Evolutionary conservation across 92 coral and sea anemone genomes (phyloP), one percentile per base, ranked within the genome.

Genomic region (Porites divaricata): DNA sequence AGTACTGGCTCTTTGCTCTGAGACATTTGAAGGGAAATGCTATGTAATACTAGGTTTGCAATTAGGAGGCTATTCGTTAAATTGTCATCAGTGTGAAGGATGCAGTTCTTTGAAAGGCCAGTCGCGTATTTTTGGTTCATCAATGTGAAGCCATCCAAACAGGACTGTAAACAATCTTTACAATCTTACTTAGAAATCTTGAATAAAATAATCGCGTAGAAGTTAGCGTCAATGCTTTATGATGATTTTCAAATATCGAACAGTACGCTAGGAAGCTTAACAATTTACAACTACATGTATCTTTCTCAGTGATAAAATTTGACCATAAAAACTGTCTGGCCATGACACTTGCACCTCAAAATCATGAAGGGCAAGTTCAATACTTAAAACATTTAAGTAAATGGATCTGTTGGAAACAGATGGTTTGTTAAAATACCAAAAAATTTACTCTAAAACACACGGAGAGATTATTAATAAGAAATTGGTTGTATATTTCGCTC

Each of bases 61-160:
- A 82, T 82, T 82, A 72, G 79, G 72, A n/a, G 71, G 51, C 86
- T 14, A 63, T 82, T 73, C 72, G 58, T 74, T 50, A 82, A 82
- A 26, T 81, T 82, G 79, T 70, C 68, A 69, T 80, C 77, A 70
- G 68, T 10, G 15, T 23, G 23, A 22, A 69, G 53, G 28, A 53
- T 45, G 67, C 15, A 15, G 28, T 56, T 68, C 63, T 67, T 80
- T 67, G 52, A 67, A 28, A 78, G 67, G 26, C 9, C 25, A 19
- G 67, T 45, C 9, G 68, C 63, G 65, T n/a, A 53, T 35, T 70
- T 50, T 20, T 9, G n/a, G n/a, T n/a, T n/a, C n/a, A n/a, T n/a
- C 25, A 52, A 50, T 81, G 69, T 19, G 70, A 41, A 63, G 58
- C 78, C 76, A 72, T 17, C 56, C 56, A 51, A 51, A 72, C 20